Base-by-base conservation (phyloP, 2,888 invertebrate genomes). In the Carpatolechia fugitivella region DNA sequence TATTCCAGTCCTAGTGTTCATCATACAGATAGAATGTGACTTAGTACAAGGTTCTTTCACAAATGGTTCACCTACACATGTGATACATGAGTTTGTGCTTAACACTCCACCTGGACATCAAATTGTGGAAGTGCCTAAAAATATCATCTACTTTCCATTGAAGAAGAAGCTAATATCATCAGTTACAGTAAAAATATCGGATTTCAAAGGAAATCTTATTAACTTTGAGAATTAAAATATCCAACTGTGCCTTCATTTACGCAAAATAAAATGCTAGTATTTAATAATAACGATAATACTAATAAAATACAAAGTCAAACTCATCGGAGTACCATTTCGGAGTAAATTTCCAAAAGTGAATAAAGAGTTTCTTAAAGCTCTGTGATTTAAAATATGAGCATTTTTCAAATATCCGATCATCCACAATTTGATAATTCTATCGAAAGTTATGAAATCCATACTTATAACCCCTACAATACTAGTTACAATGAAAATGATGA, bases 401-500 rank as follows among this genome's bases (percentile, higher is more conserved):
- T 55, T 16, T 38, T 58, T 14, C 54, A 54, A 51, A 57, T 60
- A 4, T 29, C 47, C 0, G 57, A 58, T 41, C 11, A 18, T 8
- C 47, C 57, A 1, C 41, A 55, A n/a, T 48, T 30, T 36, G 58
- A 62, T 29, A 58, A 62, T 33, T 58, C 60, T 11, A 60, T 62
- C n/a, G 57, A 58, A 35, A 57, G 60, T 31, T 56, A 58, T 57
- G 61, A 40, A 7, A 10, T 18, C 8, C 40, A 40, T 18, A 18
- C 40, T 1, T 40, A 40, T 18, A 61, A 56, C 16, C 56, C 59
- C 13, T 57, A 57, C 14, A 54, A 52, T 18, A 54, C 35, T 41
- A 56, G 50, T 38, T 56, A 31, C 38, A 51, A 51, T 3, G 54
- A 46, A 33, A 59, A 62, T 51, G 61, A 63, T 57, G 62, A 64